Evolutionary conservation across 2,888 invertebrate species (phyloP).

Genomic region (Orthosia cruda): DNA sequence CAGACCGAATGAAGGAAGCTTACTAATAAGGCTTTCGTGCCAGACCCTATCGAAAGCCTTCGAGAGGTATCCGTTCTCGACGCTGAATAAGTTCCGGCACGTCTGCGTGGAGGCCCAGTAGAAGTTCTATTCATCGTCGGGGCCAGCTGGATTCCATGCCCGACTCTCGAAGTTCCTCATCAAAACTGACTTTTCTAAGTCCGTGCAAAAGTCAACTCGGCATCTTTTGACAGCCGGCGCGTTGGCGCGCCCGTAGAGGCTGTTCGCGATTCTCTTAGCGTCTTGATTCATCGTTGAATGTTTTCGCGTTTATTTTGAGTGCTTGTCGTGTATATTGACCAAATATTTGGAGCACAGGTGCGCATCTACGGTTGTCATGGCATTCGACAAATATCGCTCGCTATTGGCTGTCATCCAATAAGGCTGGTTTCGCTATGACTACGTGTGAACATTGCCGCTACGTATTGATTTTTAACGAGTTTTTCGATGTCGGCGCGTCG

Average conservation of each 20-base stretch:
- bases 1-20: no score
- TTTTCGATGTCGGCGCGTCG: slow-evolving; percentile 62
- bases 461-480: slow-evolving; percentile 83
- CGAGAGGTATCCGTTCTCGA: slow-evolving; percentile 82
- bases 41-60: no score
- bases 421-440: slow-evolving; percentile 83
- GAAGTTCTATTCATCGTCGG: slow-evolving; percentile 98
- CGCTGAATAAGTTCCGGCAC: slow-evolving; percentile 96
- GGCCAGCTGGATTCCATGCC: slow-evolving; percentile 95
- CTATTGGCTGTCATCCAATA: slow-evolving; percentile 80
- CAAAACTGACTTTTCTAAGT: slow-evolving; percentile 81
- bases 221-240: slow-evolving; percentile 86
- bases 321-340: slow-evolving; percentile 72
- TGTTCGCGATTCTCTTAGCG: slow-evolving; percentile 81
- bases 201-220: slow-evolving; percentile 85
- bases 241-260: slow-evolving; percentile 88
- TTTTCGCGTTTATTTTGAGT: slow-evolving; percentile 62
- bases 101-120: slow-evolving; percentile 98
- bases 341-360: slow-evolving; percentile 80
- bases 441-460: slow-evolving; percentile 80
- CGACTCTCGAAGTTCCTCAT: slow-evolving; percentile 79
- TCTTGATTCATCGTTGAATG: slow-evolving; percentile 81
- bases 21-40: no score
- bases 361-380: slow-evolving; percentile 73
- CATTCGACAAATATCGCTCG: no score